Evolutionary conservation across 1,140 invertebrate species (phyloP), one percentile per base, ranked within the genome.

Genomic region (Plutomurus gul): DNA sequence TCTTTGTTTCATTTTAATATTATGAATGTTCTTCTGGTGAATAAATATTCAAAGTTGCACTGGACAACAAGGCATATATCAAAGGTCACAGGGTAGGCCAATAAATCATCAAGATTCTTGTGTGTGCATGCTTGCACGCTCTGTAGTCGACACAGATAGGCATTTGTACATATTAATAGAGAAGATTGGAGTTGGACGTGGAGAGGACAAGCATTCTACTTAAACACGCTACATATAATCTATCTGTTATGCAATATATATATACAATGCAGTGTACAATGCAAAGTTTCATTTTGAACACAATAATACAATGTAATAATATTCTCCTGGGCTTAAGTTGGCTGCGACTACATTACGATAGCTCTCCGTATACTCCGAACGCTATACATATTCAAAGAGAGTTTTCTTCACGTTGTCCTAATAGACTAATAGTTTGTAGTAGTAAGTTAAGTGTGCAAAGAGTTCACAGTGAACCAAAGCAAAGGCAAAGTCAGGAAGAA

Each of bases 81-180:
- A 77, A 77, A 65, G 39, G 75, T 70, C 75, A 77, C 51, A 70
- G 75, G 75, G 75, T 49, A 70, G 65, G 56, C 70, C 75, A 43
- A 77, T 77, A 70, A 77, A 77, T 77, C 75, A 77, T 77, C 18
- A 5, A 65, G 27, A 65, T 65, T 65, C 56, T 65, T 65, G 36
- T 65, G 56, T 30, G 36, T 65, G 27, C 56, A 65, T 65, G 11
- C 56, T 33, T 36, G 27, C 56, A 65, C 56, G 56, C 56, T 65
- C 36, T 30, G 56, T 65, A n/a, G n/a, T n/a, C n/a, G n/a, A n/a
- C n/a, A 30, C 56, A 65, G 30, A 65, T 65, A 65, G 56, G 13
- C 51, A 56, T n/a, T n/a, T n/a, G n/a, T n/a, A n/a, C n/a, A n/a
- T n/a, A n/a, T n/a, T n/a, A n/a, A n/a, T n/a, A n/a, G n/a, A n/a